Base-by-base conservation (phyloP, 2,797 vertebrate genomes). In the Cichlasoma orientale region DNA sequence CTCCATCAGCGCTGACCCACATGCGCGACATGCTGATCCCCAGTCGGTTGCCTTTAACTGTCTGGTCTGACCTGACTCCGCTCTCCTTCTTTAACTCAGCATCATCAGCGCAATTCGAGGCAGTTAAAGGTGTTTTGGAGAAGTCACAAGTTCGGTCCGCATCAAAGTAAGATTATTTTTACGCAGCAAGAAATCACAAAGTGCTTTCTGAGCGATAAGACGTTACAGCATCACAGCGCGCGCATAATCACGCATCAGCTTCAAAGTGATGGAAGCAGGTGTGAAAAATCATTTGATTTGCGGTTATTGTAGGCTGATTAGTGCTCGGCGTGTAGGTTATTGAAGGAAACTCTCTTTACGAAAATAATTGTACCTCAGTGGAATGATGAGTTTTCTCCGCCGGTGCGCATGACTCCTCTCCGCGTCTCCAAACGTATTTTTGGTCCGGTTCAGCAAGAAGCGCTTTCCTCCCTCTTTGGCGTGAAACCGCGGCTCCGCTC, bases 1-100 rank as follows among this genome's bases (percentile, higher is more conserved):
- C 75, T 13, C 58, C 68, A 78, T 75, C 85, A 73, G 78, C 79
- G 21, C n/a, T 83, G 86, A 89, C 83, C 89, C 72, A 84, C 87
- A 86, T 87, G 77, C 79, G 63, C 47, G 31, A 77, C 85, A 63
- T 2, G 25, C 79, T 52, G 68, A 50, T 86, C 77, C 82, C 8
- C 27, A 9, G 41, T 72, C 31, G 19, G 74, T 10, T 68, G 47
- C 44, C 25, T 19, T 13, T 23, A 47, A 31, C 63, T 3, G 52
- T 69, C 52, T 36, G 23, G 53, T 18, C 69, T 76, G 76, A 77
- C 41, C 57, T 52, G 12, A 56, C 25, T 76, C 56, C 18, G 18
- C 31, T 53, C 25, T 10, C 19, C 41, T 50, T 29, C 63, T 8
- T 13, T 13, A 11, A 29, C 54, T 12, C 16, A 4, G 23, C n/a